A percentile compares a stretch with the other conserved stretches of the same genome.
These are phyloP conservation scores for Lycophotia porphyrea DNA, from an alignment of 2,888 invertebrate species.

Conservation along the genomic window DNA sequence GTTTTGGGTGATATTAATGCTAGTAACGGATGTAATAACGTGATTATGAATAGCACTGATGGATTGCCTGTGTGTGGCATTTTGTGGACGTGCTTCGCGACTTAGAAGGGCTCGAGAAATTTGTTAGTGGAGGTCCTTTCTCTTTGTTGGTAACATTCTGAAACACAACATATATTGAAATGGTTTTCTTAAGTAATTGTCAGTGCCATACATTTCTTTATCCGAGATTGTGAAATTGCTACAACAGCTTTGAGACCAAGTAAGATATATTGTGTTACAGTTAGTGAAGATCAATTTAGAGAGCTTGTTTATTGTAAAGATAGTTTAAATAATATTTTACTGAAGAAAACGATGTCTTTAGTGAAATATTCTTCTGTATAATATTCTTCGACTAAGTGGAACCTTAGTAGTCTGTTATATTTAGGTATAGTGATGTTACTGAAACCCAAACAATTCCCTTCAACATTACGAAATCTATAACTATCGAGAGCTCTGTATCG, in stretches of 20 bases:
- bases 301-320: conserved; percentile 2
- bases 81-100: conserved; percentile 58
- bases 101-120: conserved; percentile 59
- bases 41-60: conserved; percentile 78
- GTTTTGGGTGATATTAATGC: conserved; percentile 82
- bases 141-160: conserved; percentile 48
- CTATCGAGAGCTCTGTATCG: conserved; percentile 39
- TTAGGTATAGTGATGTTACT: not conserved
- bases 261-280: conserved; percentile 37
- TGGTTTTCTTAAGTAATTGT: conserved; percentile 56
- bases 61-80: conserved; percentile 78
- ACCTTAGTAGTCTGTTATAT: not conserved
- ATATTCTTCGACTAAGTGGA: not conserved
- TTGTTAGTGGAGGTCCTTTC: conserved; percentile 52
- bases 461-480: conserved; percentile 25
- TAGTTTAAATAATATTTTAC: not conserved
- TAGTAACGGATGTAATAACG: conserved; percentile 74
- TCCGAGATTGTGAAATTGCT: conserved; percentile 51
- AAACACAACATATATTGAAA: conserved; percentile 42
- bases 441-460: conserved; percentile 19
- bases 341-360: not conserved
- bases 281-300: conserved; percentile 6
- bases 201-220: conserved; percentile 54
- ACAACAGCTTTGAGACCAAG: conserved; percentile 32
- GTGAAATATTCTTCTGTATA: not conserved